Evolutionary conservation across 2,113 vertebrate species (phyloP).

Genomic region (Ginglymostoma cirratum): DNA sequence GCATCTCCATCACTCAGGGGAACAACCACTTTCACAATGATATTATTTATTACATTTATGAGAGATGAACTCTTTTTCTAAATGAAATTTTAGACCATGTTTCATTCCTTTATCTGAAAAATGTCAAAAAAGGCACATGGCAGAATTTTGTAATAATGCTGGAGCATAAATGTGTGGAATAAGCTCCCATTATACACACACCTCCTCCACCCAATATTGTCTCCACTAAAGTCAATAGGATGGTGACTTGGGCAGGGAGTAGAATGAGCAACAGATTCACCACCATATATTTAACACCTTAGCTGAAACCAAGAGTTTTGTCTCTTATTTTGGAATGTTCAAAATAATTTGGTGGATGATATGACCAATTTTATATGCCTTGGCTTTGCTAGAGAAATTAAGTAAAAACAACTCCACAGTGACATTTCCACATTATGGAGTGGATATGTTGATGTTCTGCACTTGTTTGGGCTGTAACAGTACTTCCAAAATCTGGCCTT

Average conservation of each 20-base stretch:
- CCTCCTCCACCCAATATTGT: too few relatives aligned
- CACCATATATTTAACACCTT: background rate
- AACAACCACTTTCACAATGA: too few relatives aligned
- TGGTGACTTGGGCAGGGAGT: background rate
- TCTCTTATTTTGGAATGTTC: background rate
- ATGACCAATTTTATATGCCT: background rate
- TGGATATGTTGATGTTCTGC: background rate
- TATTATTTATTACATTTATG: too few relatives aligned
- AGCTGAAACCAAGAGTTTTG: background rate
- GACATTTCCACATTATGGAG: background rate
- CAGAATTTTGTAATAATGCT: too few relatives aligned
- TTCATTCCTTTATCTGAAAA: too few relatives aligned
- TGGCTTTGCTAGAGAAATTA: background rate
- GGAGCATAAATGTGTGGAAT: too few relatives aligned
- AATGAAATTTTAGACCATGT: too few relatives aligned
- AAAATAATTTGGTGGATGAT: background rate
- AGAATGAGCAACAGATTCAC: background rate
- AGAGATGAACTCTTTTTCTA: too few relatives aligned
- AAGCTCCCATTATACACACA: too few relatives aligned
- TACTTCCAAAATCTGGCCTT: background rate
- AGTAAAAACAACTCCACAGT: background rate
- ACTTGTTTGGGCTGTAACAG: background rate
- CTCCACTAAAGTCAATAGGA: too few relatives aligned
- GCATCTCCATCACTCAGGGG: too few relatives aligned
- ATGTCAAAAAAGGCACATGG: too few relatives aligned